phyloP scores from a whole-genome alignment of 2,113 vertebrate genomes.

The Xenopus laevis region DNA sequence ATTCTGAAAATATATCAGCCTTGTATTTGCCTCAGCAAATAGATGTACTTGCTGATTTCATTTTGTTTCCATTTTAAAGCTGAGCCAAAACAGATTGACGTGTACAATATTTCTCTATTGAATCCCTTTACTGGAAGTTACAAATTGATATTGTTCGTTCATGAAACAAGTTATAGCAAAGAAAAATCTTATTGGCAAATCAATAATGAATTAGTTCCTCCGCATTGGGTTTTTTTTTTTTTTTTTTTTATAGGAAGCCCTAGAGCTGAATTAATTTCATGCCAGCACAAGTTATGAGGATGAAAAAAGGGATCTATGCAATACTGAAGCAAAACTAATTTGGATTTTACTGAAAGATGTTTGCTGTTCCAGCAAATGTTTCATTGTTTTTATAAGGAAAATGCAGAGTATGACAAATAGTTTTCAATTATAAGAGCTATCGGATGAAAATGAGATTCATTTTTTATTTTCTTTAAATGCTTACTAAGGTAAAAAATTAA shows the following conservation, averaged over 20 bases:
- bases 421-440: conserved; percentile 38
- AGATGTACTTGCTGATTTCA: conserved; percentile 19
- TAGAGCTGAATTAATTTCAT: conserved; percentile 45
- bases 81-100: conserved; percentile 27
- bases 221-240: conserved; percentile 16
- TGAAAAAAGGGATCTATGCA: conserved; percentile 39
- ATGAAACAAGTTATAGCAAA: conserved; percentile 23
- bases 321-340: conserved; percentile 42
- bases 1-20: conserved; percentile 17
- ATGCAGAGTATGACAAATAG: conserved; percentile 32
- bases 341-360: conserved; percentile 41
- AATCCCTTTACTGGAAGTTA: conserved; percentile 32
- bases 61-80: conserved; percentile 26
- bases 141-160: conserved; percentile 36
- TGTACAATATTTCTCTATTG: conserved; percentile 32
- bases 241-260: conserved; percentile 34
- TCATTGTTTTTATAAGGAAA: conserved; percentile 31
- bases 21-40: conserved; percentile 25
- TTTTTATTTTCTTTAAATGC: conserved; percentile 11
- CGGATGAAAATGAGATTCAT: conserved; percentile 28
- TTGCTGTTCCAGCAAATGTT: conserved; percentile 21
- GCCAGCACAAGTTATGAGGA: conserved; percentile 28
- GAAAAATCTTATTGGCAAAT: conserved; percentile 43
- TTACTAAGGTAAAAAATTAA: conserved; percentile 25
- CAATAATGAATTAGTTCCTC: conserved; percentile 45